Conservation (phyloP, 2,113 vertebrate genomes). For the Centropristis striata region DNA sequence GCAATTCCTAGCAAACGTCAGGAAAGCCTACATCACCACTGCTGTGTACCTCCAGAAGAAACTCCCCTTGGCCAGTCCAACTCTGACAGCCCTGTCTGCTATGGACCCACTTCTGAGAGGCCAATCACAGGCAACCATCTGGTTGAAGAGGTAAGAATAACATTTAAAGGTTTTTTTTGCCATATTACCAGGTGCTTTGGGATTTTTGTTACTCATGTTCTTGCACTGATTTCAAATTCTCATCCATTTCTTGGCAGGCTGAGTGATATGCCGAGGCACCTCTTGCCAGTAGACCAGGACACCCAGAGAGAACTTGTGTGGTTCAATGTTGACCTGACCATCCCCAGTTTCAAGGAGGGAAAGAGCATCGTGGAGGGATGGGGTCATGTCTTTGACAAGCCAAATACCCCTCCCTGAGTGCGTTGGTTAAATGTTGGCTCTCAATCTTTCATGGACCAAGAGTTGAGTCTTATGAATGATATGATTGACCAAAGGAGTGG, state of each 20-base stretch:
- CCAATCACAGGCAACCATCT: conserved; percentile 5
- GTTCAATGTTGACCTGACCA: neutral
- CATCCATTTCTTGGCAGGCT: neutral
- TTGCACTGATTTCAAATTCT: neutral
- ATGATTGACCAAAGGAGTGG: neutral
- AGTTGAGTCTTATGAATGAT: neutral
- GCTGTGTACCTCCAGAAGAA: neutral
- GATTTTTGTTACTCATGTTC: neutral
- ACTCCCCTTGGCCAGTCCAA: neutral
- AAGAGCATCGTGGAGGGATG: neutral
- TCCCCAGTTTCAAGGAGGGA: neutral
- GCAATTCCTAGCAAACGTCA: neutral
- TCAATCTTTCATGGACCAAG: neutral
- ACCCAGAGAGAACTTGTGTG: neutral
- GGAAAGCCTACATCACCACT: neutral
- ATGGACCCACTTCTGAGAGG: neutral
- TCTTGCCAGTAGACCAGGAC: neutral
- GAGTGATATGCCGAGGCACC: neutral
- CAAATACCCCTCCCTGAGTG: neutral
- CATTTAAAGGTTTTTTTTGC: neutral
- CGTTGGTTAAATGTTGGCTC: neutral
- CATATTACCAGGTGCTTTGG: neutral
- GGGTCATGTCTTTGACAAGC: conserved; percentile 10
- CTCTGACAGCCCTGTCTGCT: neutral
- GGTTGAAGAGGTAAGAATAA: neutral